Base-by-base conservation (phyloP, 2,888 invertebrate genomes). In the Parasteatoda lunata region DNA sequence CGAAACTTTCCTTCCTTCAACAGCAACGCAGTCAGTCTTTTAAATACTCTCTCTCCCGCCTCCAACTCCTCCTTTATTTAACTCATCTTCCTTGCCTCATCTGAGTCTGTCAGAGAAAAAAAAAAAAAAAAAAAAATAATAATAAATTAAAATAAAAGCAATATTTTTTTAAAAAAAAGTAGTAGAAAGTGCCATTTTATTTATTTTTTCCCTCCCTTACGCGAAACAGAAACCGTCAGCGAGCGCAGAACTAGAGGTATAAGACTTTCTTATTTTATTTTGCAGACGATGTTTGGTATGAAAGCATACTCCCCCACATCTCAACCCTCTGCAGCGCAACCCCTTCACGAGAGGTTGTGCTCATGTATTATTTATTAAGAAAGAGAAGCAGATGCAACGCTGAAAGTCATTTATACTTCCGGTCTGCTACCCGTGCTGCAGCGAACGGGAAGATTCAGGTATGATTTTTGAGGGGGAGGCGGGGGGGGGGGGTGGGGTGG, bases 351-450 rank as follows among this genome's bases (percentile, higher is more conserved):
- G 59, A 59, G 59, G 47, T 49, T 49, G 77, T 15, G n/a, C 11
- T n/a, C 51, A 77, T 77, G 77, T 51, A 77, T 77, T 77, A 77
- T 77, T 77, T 66, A 77, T 77, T 77, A 68, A 51, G 68, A 59
- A 59, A 59, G 47, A 73, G 65, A 77, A 68, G 77, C 77, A 68
- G 77, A 77, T 77, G 77, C 77, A 77, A 13, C 49, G 59, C 45
- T 75, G 59, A 15, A 45, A 52, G 66, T 77, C 52, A 68, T 77
- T 77, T 77, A 68, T 77, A 66, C 49, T 68, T 49, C 30, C 66
- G 5, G 13, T n/a, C 13, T 49, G n/a, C 65, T 65, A 48, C 30
- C 68, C 30, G 51, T 15, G 47, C 68, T 30, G 9, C 51, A 45
- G 9, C 52, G 52, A 13, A 13, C 8, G 48, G 48, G 15, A 11